Percentiles rank a stretch among this genome's conserved stretches.
Evolutionary conservation across 2,113 vertebrate genomes (phyloP).

Genomic region (Dunckerocampus dactyliophorus): DNA sequence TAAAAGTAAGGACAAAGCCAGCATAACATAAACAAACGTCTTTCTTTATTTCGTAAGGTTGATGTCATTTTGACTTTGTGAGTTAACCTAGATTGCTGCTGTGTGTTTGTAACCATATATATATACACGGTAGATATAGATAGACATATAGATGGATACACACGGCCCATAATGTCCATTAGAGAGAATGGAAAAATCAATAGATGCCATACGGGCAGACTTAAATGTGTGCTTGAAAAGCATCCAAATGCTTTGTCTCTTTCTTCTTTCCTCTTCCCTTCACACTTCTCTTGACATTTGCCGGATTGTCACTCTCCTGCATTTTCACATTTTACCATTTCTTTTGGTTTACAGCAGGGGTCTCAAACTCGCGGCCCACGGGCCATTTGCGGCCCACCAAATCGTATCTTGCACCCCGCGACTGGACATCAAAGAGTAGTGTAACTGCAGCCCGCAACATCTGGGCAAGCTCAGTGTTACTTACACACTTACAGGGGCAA

Average conservation of each 20-base stretch:
- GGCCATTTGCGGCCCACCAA: too few relatives aligned
- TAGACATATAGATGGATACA: constrained; percentile 29
- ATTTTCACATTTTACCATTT: not conserved
- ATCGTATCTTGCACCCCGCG: too few relatives aligned
- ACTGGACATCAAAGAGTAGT: too few relatives aligned
- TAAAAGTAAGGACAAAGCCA: not conserved
- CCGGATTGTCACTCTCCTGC: not conserved
- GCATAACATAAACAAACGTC: not conserved
- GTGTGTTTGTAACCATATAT: not conserved
- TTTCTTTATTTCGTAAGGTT: not conserved
- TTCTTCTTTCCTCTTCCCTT: constrained; percentile 2
- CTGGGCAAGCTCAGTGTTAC: too few relatives aligned
- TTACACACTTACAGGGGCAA: too few relatives aligned
- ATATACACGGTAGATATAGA: too few relatives aligned
- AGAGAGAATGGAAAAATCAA: constrained; percentile 58
- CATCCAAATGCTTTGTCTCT: constrained; percentile 13
- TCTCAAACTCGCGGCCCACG: too few relatives aligned
- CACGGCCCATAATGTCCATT: constrained; percentile 45
- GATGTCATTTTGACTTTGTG: not conserved
- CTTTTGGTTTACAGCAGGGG: too few relatives aligned
- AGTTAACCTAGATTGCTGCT: constrained; percentile 2
- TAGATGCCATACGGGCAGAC: constrained; percentile 46
- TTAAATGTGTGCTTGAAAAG: constrained; percentile 50
- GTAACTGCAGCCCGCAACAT: too few relatives aligned
- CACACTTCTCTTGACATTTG: not conserved